Conservation (phyloP, 2,113 vertebrate genomes). For the Ciconia boyciana region DNA sequence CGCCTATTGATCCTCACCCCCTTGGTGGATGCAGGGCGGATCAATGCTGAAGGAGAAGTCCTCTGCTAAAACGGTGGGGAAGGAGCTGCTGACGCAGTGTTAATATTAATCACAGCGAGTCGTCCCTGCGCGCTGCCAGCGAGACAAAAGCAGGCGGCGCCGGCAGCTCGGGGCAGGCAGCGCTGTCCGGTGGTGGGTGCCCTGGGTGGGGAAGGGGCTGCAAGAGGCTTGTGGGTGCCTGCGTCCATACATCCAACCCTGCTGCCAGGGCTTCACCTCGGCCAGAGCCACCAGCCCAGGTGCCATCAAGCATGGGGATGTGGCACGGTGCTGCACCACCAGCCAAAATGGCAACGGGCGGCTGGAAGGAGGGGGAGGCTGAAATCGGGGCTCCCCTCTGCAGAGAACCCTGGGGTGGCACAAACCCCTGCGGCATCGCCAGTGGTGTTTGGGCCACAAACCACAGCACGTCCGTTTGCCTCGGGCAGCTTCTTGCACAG, state of each 20-base stretch:
- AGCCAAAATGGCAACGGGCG: fast-evolving
- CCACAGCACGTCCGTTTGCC: fast-evolving
- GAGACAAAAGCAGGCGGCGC: constrained; percentile 44
- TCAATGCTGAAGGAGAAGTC: constrained; percentile 55
- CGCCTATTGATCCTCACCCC: constrained; percentile 41
- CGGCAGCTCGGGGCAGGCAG: neutral
- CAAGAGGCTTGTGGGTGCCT: fast-evolving
- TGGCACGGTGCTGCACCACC: fast-evolving
- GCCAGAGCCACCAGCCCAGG: neutral
- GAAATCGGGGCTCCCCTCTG: neutral
- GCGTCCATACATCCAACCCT: no score
- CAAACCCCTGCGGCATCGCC: neutral
- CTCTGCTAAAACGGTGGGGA: neutral
- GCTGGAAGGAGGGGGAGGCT: neutral
- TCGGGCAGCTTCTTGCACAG: fast-evolving
- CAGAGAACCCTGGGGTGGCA: neutral
- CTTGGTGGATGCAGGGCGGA: constrained; percentile 36
- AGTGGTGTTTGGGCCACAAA: fast-evolving
- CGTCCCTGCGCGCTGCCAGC: neutral
- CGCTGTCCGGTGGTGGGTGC: neutral
- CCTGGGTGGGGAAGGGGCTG: neutral
- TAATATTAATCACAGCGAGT: constrained; percentile 1
- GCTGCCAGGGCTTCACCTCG: fast-evolving
- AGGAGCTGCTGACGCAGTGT: neutral
- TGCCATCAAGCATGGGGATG: fast-evolving